Percentiles rank a stretch among this genome's conserved stretches.
Evolutionary conservation across 2,888 invertebrate species (phyloP).

Genomic region (Eupithecia subumbrata): DNA sequence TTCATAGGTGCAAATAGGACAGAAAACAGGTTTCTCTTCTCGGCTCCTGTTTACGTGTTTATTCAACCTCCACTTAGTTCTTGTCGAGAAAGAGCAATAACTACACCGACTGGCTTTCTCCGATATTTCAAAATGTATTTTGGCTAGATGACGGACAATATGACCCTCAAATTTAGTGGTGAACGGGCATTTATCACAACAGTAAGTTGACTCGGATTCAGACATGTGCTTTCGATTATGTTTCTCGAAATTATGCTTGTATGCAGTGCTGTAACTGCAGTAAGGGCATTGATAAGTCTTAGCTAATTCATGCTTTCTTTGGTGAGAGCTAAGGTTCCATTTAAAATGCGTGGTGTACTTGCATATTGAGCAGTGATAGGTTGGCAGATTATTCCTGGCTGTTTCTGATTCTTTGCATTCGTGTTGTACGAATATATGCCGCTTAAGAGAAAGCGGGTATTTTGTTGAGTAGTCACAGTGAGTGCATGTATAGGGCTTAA

Average conservation of each 20-base stretch:
- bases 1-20: constrained; percentile 59
- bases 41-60: constrained; percentile 62
- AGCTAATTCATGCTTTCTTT: constrained; percentile 34
- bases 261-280: constrained; percentile 43
- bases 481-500: constrained; percentile 55
- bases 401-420: constrained; percentile 37
- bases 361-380: constrained; percentile 44
- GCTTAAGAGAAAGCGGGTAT: constrained; percentile 56
- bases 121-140: constrained; percentile 64
- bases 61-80: constrained; percentile 63
- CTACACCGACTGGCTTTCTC: constrained; percentile 63
- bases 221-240: constrained; percentile 54
- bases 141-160: constrained; percentile 64
- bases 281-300: constrained; percentile 24
- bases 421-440: constrained; percentile 61
- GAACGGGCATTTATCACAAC: constrained; percentile 68
- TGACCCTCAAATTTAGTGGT: constrained; percentile 65
- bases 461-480: constrained; percentile 61
- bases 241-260: constrained; percentile 54
- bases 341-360: constrained; percentile 47
- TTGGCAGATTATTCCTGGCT: constrained; percentile 3
- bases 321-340: constrained; percentile 55
- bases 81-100: constrained; percentile 65
- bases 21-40: constrained; percentile 52
- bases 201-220: constrained; percentile 42